phyloP scores from a whole-genome alignment of 2,113 vertebrate genomes.

The Erythrolamprus reginae region DNA sequence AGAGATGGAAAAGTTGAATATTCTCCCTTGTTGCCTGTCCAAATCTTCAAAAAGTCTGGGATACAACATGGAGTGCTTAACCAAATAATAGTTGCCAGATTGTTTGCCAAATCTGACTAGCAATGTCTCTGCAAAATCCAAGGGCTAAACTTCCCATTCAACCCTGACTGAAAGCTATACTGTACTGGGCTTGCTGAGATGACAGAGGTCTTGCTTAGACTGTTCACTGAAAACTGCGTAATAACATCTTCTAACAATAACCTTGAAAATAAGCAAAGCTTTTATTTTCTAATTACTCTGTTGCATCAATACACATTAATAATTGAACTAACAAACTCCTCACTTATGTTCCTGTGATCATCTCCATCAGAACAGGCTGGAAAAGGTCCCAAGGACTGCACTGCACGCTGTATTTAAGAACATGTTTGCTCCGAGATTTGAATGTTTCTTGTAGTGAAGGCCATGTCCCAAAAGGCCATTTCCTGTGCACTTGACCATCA shows the following conservation, averaged over 20 bases:
- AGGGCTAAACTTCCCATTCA: neutral
- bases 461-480: neutral
- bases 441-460: neutral
- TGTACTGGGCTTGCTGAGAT: neutral
- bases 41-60: neutral
- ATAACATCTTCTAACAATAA: neutral
- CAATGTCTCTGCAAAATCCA: neutral
- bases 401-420: neutral
- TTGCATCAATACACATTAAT: constrained; percentile 52
- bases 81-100: neutral
- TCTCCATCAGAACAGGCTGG: constrained; percentile 17
- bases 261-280: constrained; percentile 39
- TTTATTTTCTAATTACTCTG: constrained; percentile 57
- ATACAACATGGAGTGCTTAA: neutral
- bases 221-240: neutral
- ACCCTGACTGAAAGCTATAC: neutral
- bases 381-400: neutral
- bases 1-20: neutral
- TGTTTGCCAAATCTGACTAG: neutral
- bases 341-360: constrained; percentile 40
- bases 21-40: neutral
- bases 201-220: neutral
- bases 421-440: neutral
- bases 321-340: constrained; percentile 57
- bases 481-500: neutral